Evolutionary conservation across 2,113 vertebrate genomes (phyloP), one percentile per base, ranked within the genome.

Genomic region (Daphoenositta chrysoptera): DNA sequence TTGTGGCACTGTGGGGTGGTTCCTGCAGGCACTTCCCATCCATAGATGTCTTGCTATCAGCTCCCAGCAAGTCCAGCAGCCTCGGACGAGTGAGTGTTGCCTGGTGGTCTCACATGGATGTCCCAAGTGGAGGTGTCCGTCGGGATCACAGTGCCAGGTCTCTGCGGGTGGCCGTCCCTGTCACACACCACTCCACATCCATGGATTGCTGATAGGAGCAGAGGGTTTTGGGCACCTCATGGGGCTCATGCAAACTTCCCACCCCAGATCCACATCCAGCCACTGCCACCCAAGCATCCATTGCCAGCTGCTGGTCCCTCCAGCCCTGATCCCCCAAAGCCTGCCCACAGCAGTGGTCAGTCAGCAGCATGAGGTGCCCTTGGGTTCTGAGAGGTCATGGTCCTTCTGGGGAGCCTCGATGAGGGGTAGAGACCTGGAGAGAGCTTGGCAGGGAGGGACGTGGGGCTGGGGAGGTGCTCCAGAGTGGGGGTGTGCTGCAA

Each of bases 171-270:
- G n/a, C 24, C 0, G 0, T 23, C 84, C 64, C 58, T 12, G 1
- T 50, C 61, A 58, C 56, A n/a, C 0, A 0, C 21, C 1, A 2
- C 45, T 87, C 81, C n/a, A 45, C 0, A 1, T 61, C 71, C 42
- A 28, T 2, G 23, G 81, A 37, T 44, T 0, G 0, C 73, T 75
- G 73, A 33, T 9, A 51, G 77, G 33, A 78, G 31, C 50, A 48
- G 69, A 63, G 9, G 18, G 18, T 57, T 28, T 2, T 42, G 77
- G 53, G 35, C 33, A 27, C 28, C 16, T 60, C 31, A 37, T 1
- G 6, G 6, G 18, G 17, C 44, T 75, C 39, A 3, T 39, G 18
- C 23, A 50, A 57, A 51, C 53, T 71, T 75, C 40, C 39, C 12
- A 42, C 7, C 20, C 15, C 4, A 2, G n/a, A 27, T 57, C 40